Percentiles rank a stretch among this genome's conserved stretches.
Evolutionary conservation across 53 echinoderm and acorn worm genomes (phyloP).

Genomic region (Antedon mediterranea): DNA sequence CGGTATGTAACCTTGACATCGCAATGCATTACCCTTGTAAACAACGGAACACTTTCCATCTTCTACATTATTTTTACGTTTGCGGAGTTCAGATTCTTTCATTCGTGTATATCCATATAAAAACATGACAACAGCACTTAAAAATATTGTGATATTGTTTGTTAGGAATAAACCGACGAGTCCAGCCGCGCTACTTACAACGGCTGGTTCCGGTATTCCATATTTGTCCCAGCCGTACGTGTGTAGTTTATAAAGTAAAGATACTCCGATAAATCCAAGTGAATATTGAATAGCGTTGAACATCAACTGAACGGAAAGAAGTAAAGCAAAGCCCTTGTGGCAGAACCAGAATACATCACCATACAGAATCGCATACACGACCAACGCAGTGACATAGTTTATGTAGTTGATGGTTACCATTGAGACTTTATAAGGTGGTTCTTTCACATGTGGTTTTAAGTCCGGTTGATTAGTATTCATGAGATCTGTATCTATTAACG

Average conservation of each 20-base stretch:
- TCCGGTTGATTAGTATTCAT: background rate
- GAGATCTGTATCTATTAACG: background rate
- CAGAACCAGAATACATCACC: constrained; percentile 95
- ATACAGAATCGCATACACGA: constrained; percentile 81
- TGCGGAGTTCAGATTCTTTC: constrained; percentile 38
- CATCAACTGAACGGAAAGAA: constrained; percentile 65
- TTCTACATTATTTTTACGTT: constrained; percentile 17
- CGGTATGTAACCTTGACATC: constrained; percentile 62
- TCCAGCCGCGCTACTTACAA: constrained; percentile 27
- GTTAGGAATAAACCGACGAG: constrained; percentile 54
- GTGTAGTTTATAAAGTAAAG: constrained; percentile 76
- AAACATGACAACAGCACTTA: constrained; percentile 67
- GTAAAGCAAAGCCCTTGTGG: constrained; percentile 80
- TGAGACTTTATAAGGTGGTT: constrained; percentile 46
- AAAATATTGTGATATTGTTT: constrained; percentile 73
- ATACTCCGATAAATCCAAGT: constrained; percentile 71
- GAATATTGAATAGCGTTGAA: constrained; percentile 77
- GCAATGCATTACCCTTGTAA: constrained; percentile 15
- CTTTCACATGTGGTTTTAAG: background rate
- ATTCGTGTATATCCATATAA: constrained; percentile 67
- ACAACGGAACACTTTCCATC: background rate
- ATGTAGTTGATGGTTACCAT: constrained; percentile 91
- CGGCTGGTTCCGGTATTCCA: constrained; percentile 26
- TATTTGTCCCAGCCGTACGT: constrained; percentile 71
- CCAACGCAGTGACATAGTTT: constrained; percentile 80